Percentiles rank a stretch among this genome's conserved stretches.
These are phyloP conservation scores for Cephus runcator DNA, from an alignment of 2,888 invertebrate species.

Conservation along the genomic window DNA sequence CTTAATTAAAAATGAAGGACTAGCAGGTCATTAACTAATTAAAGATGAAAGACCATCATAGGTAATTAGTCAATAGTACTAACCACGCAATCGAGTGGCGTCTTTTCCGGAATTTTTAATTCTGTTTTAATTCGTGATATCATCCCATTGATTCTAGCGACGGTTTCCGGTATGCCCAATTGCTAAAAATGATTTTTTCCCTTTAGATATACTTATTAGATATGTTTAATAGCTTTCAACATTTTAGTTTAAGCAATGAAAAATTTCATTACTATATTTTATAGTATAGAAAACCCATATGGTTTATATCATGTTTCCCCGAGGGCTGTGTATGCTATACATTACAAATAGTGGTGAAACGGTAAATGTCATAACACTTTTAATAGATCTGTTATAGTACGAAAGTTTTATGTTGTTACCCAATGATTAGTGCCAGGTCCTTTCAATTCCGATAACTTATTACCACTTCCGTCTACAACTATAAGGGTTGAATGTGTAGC, in stretches of 20 bases:
- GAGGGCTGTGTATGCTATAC: background rate
- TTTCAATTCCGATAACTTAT: constrained; percentile 73
- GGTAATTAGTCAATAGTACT: constrained; percentile 46
- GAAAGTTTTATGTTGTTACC: constrained; percentile 62
- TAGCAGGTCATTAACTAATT: background rate
- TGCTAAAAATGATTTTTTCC: constrained; percentile 51
- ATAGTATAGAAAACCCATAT: background rate
- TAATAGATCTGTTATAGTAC: background rate
- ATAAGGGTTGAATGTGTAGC: constrained; percentile 86
- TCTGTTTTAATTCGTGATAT: constrained; percentile 74
- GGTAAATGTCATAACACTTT: background rate
- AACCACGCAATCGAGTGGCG: constrained; percentile 77
- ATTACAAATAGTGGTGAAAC: background rate
- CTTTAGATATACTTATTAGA: background rate
- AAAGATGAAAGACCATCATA: background rate
- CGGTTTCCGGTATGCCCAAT: constrained; percentile 84
- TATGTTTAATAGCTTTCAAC: background rate
- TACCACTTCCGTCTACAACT: constrained; percentile 79
- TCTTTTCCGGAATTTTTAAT: constrained; percentile 71
- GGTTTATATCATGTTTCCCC: background rate
- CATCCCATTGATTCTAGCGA: constrained; percentile 79
- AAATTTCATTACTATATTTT: background rate
- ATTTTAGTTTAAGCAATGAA: background rate
- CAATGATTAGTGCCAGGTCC: constrained; percentile 87
- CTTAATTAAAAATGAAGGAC: background rate